phyloP scores from a whole-genome alignment of 2,888 invertebrate species.

The Drosophila neotestacea region DNA sequence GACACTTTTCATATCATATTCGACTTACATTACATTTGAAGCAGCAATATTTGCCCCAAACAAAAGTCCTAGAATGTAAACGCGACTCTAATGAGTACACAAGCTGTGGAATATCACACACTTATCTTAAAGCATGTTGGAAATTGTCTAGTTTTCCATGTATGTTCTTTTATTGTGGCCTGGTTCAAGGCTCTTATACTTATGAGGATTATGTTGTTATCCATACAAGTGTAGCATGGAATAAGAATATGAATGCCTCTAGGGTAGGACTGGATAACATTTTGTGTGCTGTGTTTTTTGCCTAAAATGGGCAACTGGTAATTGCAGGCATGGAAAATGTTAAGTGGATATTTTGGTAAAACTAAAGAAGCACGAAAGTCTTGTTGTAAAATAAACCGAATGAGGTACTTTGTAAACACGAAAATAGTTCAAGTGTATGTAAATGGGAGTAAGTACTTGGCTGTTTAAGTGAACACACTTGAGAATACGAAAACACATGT shows the following conservation, averaged over 20 bases:
- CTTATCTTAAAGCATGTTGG: conserved; percentile 24
- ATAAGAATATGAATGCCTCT: conserved; percentile 4
- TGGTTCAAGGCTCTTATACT: conserved; percentile 51
- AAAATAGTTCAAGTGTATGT: conserved; percentile 10
- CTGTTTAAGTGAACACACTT: background rate
- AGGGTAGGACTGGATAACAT: conserved; percentile 5
- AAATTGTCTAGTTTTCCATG: conserved; percentile 28
- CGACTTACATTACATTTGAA: background rate
- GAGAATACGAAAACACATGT: background rate
- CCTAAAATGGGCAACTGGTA: conserved; percentile 32
- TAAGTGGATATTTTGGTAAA: conserved; percentile 34
- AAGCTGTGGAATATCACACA: conserved; percentile 68
- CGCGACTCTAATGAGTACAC: conserved; percentile 60
- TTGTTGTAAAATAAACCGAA: conserved; percentile 14
- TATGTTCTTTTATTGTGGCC: conserved; percentile 60
- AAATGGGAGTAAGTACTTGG: conserved; percentile 13
- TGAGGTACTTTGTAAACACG: conserved; percentile 24
- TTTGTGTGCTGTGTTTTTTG: background rate
- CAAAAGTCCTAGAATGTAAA: conserved; percentile 42
- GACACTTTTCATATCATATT: conserved; percentile 1
- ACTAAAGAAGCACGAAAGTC: conserved; percentile 22
- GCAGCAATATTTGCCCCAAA: background rate
- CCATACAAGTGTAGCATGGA: background rate
- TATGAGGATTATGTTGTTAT: conserved; percentile 19
- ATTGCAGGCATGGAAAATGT: conserved; percentile 52